A percentile compares a stretch with the other conserved stretches of the same genome.
Conservation (phyloP, 2,888 invertebrate species). For the Lottia scabra region DNA sequence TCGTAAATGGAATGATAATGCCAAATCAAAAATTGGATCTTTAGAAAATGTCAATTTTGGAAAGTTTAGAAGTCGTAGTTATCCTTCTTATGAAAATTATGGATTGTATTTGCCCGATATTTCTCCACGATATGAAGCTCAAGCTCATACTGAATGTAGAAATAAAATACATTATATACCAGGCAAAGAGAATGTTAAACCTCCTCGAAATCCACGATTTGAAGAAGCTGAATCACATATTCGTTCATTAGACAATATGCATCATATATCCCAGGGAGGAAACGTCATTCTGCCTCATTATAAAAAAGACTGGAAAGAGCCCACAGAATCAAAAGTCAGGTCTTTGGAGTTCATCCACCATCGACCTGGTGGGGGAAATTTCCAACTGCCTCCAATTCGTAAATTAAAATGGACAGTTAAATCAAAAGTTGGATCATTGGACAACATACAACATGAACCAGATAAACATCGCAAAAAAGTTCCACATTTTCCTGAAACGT, state of each 20-base stretch:
- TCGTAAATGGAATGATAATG: constrained; percentile 72
- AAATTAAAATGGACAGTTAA: constrained; percentile 36
- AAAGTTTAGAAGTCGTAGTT: not conserved
- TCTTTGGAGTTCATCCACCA: constrained; percentile 47
- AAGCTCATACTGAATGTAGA: constrained; percentile 37
- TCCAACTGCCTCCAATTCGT: constrained; percentile 16
- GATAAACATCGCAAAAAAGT: constrained; percentile 39
- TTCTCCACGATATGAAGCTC: constrained; percentile 45
- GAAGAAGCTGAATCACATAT: constrained; percentile 84
- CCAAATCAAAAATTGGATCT: constrained; percentile 82
- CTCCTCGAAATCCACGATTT: not conserved
- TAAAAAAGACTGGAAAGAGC: constrained; percentile 73
- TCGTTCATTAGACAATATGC: constrained; percentile 87
- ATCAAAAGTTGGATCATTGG: constrained; percentile 50
- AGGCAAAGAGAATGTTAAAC: constrained; percentile 29
- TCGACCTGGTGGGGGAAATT: constrained; percentile 43
- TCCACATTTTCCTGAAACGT: constrained; percentile 27
- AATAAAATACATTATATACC: constrained; percentile 47
- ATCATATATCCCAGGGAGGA: constrained; percentile 79
- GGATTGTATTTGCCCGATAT: constrained; percentile 31
- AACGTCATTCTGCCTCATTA: constrained; percentile 35
- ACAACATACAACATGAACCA: constrained; percentile 40
- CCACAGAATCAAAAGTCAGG: constrained; percentile 70
- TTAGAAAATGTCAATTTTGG: constrained; percentile 38
- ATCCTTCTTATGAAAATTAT: constrained; percentile 10